Base-by-base conservation (phyloP, 1,140 invertebrate species). In the Penaeus indicus region DNA sequence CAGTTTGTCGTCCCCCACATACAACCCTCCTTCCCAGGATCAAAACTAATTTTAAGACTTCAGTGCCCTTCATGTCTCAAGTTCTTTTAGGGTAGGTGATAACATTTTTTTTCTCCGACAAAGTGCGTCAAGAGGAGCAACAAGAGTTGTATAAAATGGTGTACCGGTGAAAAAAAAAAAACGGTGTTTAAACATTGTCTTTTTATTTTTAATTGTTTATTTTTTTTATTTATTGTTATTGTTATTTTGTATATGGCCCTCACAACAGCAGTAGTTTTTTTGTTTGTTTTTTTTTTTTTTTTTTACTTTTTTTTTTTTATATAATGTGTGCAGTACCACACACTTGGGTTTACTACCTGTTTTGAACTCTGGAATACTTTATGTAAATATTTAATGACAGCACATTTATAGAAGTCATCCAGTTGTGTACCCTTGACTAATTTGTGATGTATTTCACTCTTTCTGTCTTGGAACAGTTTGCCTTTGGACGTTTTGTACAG, bases 401-500 rank as follows among this genome's bases (percentile, higher is more conserved):
- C n/a, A 54, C 27, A 42, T 69, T 84, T 67, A 22, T 81, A 67
- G 27, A 72, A 69, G 18, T 67, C 63, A 54, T 38, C 63, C 67
- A 67, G 32, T 38, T 83, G 80, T 85, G 42, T 60, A 47, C 84
- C 84, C 84, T 85, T 86, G 77, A 63, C 77, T 63, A 86, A 79
- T 86, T 86, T 86, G 61, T 86, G 85, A 86, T 86, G 75, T 64
- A 86, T 79, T 79, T 78, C 85, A 86, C 85, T 79, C 75, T 54
- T 79, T 61, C 80, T 86, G 85, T 86, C 85, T 86, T 79, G 54
- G n/a, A n/a, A 78, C 85, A 86, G 85, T n/a, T 86, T 86, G 85
- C 85, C 85, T 86, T 86, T 86, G 85, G 85, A 86, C 27, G 54
- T 86, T 86, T 86, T 86, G 85, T 85, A 86, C 75, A 79, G 85